Evolutionary conservation across 2,888 invertebrate species (phyloP), one percentile per base, ranked within the genome.

Genomic region (Agrypnus murinus): DNA sequence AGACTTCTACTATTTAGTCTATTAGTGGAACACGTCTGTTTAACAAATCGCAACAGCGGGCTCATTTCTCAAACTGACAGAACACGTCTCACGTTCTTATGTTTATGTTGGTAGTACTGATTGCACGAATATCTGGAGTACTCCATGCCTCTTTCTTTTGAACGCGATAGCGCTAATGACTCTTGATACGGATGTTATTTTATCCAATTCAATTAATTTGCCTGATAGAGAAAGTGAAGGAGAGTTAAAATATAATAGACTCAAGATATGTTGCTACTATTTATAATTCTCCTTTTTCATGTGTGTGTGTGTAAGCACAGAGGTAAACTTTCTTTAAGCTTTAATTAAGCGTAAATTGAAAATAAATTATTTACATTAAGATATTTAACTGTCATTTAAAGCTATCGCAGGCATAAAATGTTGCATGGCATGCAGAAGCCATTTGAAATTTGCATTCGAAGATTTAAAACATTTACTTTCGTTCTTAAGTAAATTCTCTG

Each of bases 131-230:
- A 25, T 80, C 79, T 78, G 77, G 77, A 72, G 69, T 70, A 70
- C 69, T 70, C 64, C 70, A 68, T 67, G 63, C 64, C 66, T 69
- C 72, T 69, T 65, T 77, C 77, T 79, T 25, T 77, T 78, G 77
- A 76, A 73, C 77, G 77, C 77, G 82, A 83, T 83, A 83, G 60
- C 80, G 77, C 81, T 83, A 83, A 83, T 83, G 82, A 83, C 81
- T 78, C 76, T 64, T 70, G 80, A 82, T 83, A 81, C 77, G 77
- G 77, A 73, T 74, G 73, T 74, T 74, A 79, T 79, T 82, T 82
- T 73, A 82, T 82, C 82, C 78, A 74, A 75, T 77, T 80, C 81
- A 83, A 83, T 83, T 82, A 83, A 82, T 76, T 76, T 74, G 69
- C 81, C 80, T 75, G 82, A 82, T 82, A 82, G 78, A 75, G 71